These are phyloP conservation scores for Ceratotherium simum DNA, from an alignment of 2,113 vertebrate species.

Conservation along the genomic window DNA sequence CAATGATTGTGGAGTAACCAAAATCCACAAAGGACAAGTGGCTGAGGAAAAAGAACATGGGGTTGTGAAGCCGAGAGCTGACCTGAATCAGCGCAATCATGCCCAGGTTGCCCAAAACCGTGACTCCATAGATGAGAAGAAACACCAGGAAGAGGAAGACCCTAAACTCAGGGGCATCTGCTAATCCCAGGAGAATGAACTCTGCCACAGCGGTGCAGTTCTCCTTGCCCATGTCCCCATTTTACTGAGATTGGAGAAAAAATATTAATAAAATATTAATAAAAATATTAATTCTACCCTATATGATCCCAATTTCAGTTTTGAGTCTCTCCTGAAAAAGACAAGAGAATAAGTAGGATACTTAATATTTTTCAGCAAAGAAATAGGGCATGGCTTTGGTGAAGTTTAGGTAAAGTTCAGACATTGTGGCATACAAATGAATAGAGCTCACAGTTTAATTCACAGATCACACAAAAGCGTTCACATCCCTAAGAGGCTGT, in stretches of 20 bases:
- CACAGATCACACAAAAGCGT: background rate
- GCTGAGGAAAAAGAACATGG: conserved; percentile 79
- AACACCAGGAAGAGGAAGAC: conserved; percentile 26
- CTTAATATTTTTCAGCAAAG: background rate
- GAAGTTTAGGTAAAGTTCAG: background rate
- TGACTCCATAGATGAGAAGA: conserved; percentile 65
- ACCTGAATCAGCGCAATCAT: conserved; percentile 57
- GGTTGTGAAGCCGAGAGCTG: conserved; percentile 60
- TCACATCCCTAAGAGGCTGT: background rate
- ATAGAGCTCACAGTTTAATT: background rate
- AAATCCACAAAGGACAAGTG: conserved; percentile 77
- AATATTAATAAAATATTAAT: too few species aligned
- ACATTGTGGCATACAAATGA: fast-evolving
- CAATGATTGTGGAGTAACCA: conserved; percentile 63
- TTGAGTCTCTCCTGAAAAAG: background rate
- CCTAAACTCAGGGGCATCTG: background rate
- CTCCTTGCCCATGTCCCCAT: background rate
- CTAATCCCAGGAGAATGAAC: conserved; percentile 41
- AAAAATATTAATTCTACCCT: background rate
- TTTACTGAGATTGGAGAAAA: background rate
- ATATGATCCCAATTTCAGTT: background rate
- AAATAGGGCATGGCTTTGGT: background rate
- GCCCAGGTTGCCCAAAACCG: conserved; percentile 59
- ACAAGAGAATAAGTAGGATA: fast-evolving
- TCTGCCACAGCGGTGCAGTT: conserved; percentile 18